Conservation (phyloP, 2,113 vertebrate species). For the Prinia subflava region DNA sequence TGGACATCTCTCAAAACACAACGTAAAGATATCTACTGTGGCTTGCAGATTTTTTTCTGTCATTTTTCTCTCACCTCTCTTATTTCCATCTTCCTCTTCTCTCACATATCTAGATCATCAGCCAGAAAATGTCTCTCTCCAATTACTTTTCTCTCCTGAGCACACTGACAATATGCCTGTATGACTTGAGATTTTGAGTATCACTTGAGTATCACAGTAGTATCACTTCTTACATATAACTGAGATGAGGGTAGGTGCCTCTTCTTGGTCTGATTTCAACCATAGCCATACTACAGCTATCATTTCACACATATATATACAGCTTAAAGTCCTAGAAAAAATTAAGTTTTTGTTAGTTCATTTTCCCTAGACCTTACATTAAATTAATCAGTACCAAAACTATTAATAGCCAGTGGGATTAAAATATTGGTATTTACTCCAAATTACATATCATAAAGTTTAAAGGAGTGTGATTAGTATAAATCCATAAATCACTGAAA, state of each 20-base stretch:
- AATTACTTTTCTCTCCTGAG: not conserved
- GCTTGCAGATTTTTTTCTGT: not conserved
- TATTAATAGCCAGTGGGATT: not conserved
- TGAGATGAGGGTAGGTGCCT: not conserved
- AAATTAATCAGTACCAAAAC: not conserved
- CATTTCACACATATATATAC: fast-evolving
- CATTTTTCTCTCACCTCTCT: not conserved
- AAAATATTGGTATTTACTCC: not conserved
- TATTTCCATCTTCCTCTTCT: not conserved
- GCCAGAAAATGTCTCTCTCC: not conserved
- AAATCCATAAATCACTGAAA: not conserved
- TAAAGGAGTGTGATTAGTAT: not conserved
- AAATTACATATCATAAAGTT: not conserved
- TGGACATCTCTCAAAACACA: not conserved
- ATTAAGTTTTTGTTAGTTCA: not conserved
- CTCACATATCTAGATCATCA: not conserved
- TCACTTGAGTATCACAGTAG: not conserved
- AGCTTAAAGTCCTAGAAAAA: not conserved
- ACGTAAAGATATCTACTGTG: not conserved
- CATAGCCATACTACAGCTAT: not conserved
- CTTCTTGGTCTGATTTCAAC: not conserved
- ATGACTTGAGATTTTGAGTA: not conserved
- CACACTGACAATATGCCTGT: not conserved
- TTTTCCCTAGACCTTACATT: not conserved
- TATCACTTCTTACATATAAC: not conserved